A percentile compares a stretch with the other conserved stretches of the same genome.
Conservation (phyloP, 2,888 invertebrate species). For the Pedicia rivosa region DNA sequence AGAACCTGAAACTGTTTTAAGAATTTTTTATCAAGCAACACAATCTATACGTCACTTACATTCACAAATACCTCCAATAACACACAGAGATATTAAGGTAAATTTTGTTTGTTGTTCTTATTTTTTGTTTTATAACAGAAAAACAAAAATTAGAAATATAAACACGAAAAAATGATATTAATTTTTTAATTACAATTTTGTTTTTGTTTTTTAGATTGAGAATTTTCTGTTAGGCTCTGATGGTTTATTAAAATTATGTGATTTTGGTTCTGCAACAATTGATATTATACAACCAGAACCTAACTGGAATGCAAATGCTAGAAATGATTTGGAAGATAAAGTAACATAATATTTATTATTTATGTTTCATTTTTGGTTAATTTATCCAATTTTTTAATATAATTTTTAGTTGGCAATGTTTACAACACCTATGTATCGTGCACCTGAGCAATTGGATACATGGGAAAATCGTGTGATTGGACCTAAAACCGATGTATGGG, state of each 20-base stretch:
- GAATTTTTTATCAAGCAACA: constrained; percentile 83
- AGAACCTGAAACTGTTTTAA: constrained; percentile 45
- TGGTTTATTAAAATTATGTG: constrained; percentile 84
- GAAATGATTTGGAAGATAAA: constrained; percentile 85
- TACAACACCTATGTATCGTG: constrained; percentile 91
- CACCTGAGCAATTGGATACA: constrained; percentile 96
- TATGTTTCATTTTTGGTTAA: constrained; percentile 2
- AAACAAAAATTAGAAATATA: too few species aligned
- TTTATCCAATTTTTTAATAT: constrained; percentile 6
- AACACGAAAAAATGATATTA: too few species aligned
- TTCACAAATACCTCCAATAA: constrained; percentile 72
- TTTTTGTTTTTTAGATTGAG: constrained; percentile 44
- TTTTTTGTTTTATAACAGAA: not conserved
- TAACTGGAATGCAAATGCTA: constrained; percentile 83
- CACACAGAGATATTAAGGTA: constrained; percentile 90
- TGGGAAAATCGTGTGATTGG: constrained; percentile 94
- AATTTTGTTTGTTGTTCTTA: constrained; percentile 1
- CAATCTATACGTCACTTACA: constrained; percentile 90
- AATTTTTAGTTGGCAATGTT: constrained; percentile 51
- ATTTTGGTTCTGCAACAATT: constrained; percentile 90
- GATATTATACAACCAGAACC: constrained; percentile 68
- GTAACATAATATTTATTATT: constrained; percentile 33
- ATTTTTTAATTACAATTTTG: not conserved
- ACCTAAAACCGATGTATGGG: constrained; percentile 87
- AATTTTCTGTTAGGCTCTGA: constrained; percentile 79